A percentile compares a stretch with the other conserved stretches of the same genome.
phyloP scores from a whole-genome alignment of 2,113 vertebrate genomes.

The Pyrgilauda ruficollis region DNA sequence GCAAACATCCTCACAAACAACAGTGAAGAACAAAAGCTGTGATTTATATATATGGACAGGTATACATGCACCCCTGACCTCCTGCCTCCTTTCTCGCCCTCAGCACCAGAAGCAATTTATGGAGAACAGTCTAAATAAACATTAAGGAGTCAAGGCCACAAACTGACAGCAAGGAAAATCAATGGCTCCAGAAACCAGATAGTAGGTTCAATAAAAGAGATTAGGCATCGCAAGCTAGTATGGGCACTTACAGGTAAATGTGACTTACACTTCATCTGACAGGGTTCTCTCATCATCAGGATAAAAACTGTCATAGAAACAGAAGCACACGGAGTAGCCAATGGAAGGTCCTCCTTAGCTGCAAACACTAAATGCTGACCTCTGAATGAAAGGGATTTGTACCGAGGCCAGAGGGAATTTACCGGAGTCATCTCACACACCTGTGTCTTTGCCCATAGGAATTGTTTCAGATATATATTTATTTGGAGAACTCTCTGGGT shows the following conservation, averaged over 20 bases:
- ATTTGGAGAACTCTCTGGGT: neutral
- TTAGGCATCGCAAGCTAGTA: constrained; percentile 72
- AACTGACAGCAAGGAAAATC: constrained; percentile 81
- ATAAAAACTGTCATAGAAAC: constrained; percentile 72
- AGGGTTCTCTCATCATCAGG: constrained; percentile 54
- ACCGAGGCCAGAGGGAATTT: constrained; percentile 33
- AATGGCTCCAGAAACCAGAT: constrained; percentile 77
- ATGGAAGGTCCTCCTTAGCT: constrained; percentile 22
- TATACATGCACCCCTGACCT: constrained; percentile 73
- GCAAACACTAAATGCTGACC: constrained; percentile 64
- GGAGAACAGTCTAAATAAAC: constrained; percentile 81
- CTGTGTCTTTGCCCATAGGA: constrained; percentile 13
- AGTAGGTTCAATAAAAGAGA: constrained; percentile 82
- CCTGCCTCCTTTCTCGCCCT: constrained; percentile 51
- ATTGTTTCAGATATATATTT: constrained; percentile 21
- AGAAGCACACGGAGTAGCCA: constrained; percentile 26
- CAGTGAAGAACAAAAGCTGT: constrained; percentile 72
- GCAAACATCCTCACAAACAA: constrained; percentile 71
- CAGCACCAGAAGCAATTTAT: constrained; percentile 80
- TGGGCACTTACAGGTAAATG: constrained; percentile 74
- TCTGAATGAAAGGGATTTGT: constrained; percentile 60
- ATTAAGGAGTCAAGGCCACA: constrained; percentile 81
- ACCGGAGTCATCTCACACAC: constrained; percentile 17
- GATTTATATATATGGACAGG: constrained; percentile 80
- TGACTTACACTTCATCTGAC: constrained; percentile 71